Base-by-base conservation (phyloP, 1,140 invertebrate genomes). In the Popillia japonica region DNA sequence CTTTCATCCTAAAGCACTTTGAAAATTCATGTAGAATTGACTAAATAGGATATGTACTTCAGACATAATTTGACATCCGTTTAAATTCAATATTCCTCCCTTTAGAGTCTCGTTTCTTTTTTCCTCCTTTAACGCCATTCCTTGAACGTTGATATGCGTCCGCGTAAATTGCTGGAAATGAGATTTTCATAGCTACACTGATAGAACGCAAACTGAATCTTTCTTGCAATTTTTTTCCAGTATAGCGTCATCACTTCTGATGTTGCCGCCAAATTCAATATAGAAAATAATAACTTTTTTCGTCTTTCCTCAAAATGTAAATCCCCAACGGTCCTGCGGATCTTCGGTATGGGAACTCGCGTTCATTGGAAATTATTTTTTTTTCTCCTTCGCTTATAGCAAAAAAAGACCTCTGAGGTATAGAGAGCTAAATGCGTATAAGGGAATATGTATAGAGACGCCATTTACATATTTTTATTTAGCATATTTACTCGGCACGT, bases 381-480 rank as follows among this genome's bases (percentile, higher is more conserved):
- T 27, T 34, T 34, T 8, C 22, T 68, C 27, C 22, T 68, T 10
- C 22, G 7, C 61, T 27, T 68, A 68, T 27, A 17, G 22, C 17
- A 8, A 68, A 55, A 55, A 17, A 17, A 55, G 48, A 55, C n/a
- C 17, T 7, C 48, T 55, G 17, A 55, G 14, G 48, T 17, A 55
- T n/a, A 55, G 48, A 17, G 17, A 17, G 61, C 22, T 68, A 17
- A 34, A 20, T 4, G 61, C 61, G 61, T 22, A 68, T 68, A 68
- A 68, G 22, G 61, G 22, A 68, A 68, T 68, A 68, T 34, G 22
- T 68, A 68, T 68, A 68, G 23, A 4, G 61, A 27, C 22, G 20
- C 61, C 61, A 68, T 68, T 68, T 68, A 68, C 27, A 68, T 68
- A 68, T 68, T 68, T 68, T 68, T 68, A 55, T 55, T 55, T 68